Evolutionary conservation across 1,140 invertebrate species (phyloP).

Genomic region (Spodoptera frugiperda): DNA sequence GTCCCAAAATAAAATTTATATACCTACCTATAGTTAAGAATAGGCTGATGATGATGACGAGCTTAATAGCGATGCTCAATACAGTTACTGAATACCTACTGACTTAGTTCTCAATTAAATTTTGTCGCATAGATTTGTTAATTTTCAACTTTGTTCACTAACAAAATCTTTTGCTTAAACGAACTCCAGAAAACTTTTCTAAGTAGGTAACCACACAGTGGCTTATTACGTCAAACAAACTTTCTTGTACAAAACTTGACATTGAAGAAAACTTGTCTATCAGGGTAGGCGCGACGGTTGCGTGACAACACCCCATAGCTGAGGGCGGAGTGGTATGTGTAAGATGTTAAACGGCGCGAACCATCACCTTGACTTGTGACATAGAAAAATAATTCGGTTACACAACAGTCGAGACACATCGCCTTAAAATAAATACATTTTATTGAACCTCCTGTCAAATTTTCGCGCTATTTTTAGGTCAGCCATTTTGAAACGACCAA

Average conservation of each 20-base stretch:
- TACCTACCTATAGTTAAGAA: too few relatives aligned
- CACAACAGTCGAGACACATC: background rate
- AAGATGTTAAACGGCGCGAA: conserved; percentile 33
- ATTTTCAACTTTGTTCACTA: background rate
- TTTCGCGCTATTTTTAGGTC: background rate
- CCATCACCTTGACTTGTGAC: conserved; percentile 35
- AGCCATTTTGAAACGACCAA: background rate
- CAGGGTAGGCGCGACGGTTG: background rate
- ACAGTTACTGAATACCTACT: too few relatives aligned
- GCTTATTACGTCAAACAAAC: conserved; percentile 1
- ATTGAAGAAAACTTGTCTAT: conserved; percentile 32
- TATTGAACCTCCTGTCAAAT: background rate
- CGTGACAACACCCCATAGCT: conserved; percentile 14
- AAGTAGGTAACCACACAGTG: background rate
- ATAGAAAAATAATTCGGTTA: conserved; percentile 3
- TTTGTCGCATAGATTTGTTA: too few relatives aligned
- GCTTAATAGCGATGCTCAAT: too few relatives aligned
- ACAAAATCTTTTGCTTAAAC: background rate
- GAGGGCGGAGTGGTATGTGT: conserved; percentile 19
- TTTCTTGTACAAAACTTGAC: conserved; percentile 24
- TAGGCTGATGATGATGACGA: too few relatives aligned
- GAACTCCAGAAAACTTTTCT: background rate
- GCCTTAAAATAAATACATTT: background rate
- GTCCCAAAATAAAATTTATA: too few relatives aligned
- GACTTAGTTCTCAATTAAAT: too few relatives aligned